Percentiles rank a stretch among this genome's conserved stretches.
phyloP scores from a whole-genome alignment of 92 coral and sea anemone genomes.

The Bergia puertoricense region DNA sequence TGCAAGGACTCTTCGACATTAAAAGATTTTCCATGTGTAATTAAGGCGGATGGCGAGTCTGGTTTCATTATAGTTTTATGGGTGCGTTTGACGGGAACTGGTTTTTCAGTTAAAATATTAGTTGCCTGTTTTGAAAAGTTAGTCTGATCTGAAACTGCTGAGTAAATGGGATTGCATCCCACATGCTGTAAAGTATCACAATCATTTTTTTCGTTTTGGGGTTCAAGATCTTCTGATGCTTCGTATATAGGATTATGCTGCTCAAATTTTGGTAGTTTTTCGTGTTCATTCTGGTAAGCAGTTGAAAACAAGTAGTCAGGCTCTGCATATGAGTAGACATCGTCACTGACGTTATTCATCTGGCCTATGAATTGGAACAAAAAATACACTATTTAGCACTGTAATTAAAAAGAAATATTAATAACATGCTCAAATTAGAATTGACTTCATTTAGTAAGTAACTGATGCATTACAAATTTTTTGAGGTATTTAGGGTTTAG shows the following conservation, averaged over 20 bases:
- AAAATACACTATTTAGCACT: too few species aligned
- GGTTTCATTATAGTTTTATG: background rate
- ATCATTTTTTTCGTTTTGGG: background rate
- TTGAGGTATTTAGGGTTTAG: too few species aligned
- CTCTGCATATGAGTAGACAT: background rate
- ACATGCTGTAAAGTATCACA: background rate
- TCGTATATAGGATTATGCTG: conserved; percentile 5
- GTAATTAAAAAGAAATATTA: too few species aligned
- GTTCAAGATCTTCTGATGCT: background rate
- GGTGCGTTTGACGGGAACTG: background rate
- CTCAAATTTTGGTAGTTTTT: background rate
- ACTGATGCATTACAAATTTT: too few species aligned
- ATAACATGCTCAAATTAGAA: too few species aligned
- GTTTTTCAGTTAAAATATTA: background rate
- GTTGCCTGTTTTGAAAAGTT: background rate
- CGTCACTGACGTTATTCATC: background rate
- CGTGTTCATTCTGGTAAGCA: background rate
- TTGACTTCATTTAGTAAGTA: too few species aligned
- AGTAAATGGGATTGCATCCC: background rate
- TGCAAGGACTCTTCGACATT: background rate
- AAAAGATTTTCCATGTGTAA: background rate
- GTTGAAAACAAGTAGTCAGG: background rate
- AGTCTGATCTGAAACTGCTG: background rate
- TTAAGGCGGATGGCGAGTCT: too few species aligned
- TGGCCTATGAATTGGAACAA: background rate